Evolutionary conservation across 2,888 invertebrate species (phyloP).

Genomic region (Cosmorhoe ocellata): DNA sequence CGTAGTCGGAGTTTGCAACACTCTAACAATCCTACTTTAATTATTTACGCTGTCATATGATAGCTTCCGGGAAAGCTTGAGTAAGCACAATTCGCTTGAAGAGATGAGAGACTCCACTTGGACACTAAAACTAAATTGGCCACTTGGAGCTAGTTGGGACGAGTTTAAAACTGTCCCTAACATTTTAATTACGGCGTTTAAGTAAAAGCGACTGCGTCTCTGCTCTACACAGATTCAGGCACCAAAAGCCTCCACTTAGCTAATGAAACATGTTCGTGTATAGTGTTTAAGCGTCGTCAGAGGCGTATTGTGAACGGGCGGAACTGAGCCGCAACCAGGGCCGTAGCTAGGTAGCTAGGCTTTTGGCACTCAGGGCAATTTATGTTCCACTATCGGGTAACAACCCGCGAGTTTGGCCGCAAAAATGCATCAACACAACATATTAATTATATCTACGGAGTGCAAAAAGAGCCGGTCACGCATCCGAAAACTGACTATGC

Average conservation of each 20-base stretch:
- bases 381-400: too few relatives aligned
- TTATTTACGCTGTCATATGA: too few relatives aligned
- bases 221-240: constrained; percentile 79
- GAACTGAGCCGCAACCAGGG: constrained; percentile 40
- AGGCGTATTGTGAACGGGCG: constrained; percentile 65
- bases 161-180: constrained; percentile 76
- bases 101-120: constrained; percentile 39
- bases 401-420: too few relatives aligned
- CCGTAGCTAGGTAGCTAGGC: constrained; percentile 3
- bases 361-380: too few relatives aligned
- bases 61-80: too few relatives aligned
- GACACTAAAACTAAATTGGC: constrained; percentile 77
- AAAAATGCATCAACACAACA: too few relatives aligned
- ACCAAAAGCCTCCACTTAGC: constrained; percentile 83
- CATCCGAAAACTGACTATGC: too few relatives aligned
- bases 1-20: too few relatives aligned
- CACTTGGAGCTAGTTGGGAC: constrained; percentile 73
- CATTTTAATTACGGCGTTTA: constrained; percentile 81
- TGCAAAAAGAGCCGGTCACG: too few relatives aligned
- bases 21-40: too few relatives aligned
- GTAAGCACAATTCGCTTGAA: neutral
- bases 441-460: too few relatives aligned
- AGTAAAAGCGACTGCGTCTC: constrained; percentile 79
- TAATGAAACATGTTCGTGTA: constrained; percentile 83
- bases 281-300: constrained; percentile 74